Base-by-base conservation (phyloP, 2,888 invertebrate genomes). In the Seira sanloemensis region DNA sequence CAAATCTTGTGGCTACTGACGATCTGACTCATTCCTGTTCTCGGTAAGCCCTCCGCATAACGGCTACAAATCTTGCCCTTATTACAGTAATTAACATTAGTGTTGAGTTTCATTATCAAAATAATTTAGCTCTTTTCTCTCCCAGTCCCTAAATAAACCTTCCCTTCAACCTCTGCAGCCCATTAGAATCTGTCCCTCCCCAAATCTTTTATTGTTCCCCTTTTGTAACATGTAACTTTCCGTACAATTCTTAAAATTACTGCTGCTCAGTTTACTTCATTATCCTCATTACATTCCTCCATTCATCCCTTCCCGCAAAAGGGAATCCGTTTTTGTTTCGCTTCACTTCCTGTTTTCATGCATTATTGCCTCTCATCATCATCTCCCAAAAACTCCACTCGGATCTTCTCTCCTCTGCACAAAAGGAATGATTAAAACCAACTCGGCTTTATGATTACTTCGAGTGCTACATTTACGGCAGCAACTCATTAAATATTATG, bases 241-340 rank as follows among this genome's bases (percentile, higher is more conserved):
- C 58, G 7, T 4, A 7, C n/a, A n/a, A n/a, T n/a, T n/a, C n/a
- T n/a, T n/a, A n/a, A 78, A 54, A 78, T 78, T 78, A 78, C 72
- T 71, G 21, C 65, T 72, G 66, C 78, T 78, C 72, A 62, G 72
- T 78, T 78, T 78, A 65, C 71, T 46, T 72, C 76, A 68, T 23
- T 37, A 58, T 58, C 58, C 58, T n/a, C 66, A n/a, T 24, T 19
- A 26, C 65, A 50, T 67, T 62, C 21, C 67, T 68, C 26, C 19
- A 7, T 54, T 58, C 58, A 58, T 58, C n/a, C 12, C 9, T 58
- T 18, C 58, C 58, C 37, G 37, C 37, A 37, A 12, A 37, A 23
- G 5, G 12, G n/a, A 23, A 7, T 19, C 12, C 66, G 12, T 66
- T 37, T 24, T 78, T 23, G 58, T 78, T 78, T 54, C 66, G 37